A percentile compares a stretch with the other conserved stretches of the same genome.
These are phyloP conservation scores for Polylopha cassiicola DNA, from an alignment of 2,888 invertebrate genomes.

Conservation along the genomic window DNA sequence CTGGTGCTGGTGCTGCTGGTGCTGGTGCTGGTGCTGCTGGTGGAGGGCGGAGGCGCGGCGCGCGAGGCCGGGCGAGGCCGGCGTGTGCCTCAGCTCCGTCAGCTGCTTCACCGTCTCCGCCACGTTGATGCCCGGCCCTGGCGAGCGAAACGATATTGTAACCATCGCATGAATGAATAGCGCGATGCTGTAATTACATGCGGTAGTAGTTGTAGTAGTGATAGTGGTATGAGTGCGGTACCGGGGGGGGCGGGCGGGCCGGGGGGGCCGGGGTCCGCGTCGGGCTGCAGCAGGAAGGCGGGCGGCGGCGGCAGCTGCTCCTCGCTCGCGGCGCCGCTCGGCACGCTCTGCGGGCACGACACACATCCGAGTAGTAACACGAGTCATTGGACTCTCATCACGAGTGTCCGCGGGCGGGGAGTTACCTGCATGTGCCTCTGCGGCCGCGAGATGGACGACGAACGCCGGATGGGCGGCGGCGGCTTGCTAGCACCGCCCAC, in stretches of 20 bases:
- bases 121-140: constrained; percentile 78
- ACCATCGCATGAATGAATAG: constrained; percentile 8
- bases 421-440: constrained; percentile 50
- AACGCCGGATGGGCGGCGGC: constrained; percentile 89
- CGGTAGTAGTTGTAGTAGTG: too few relatives aligned
- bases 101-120: constrained; percentile 92
- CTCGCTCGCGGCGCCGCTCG: constrained; percentile 56
- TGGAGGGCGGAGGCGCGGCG: constrained; percentile 72
- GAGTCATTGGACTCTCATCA: too few relatives aligned
- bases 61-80: constrained; percentile 88
- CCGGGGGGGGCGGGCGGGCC: too few relatives aligned
- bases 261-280: constrained; percentile 41
- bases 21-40: constrained; percentile 34
- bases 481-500: constrained; percentile 79
- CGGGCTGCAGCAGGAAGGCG: constrained; percentile 83
- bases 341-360: constrained; percentile 36
- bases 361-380: constrained; percentile 47
- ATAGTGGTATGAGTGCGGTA: too few relatives aligned
- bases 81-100: constrained; percentile 90
- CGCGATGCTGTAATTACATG: not conserved
- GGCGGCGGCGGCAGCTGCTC: constrained; percentile 86
- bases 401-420: too few relatives aligned
- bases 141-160: constrained; percentile 37
- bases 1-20: constrained; percentile 26
- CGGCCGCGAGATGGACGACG: constrained; percentile 79